Base-by-base conservation (phyloP, 2,113 vertebrate species). In the Xerus inauris region DNA sequence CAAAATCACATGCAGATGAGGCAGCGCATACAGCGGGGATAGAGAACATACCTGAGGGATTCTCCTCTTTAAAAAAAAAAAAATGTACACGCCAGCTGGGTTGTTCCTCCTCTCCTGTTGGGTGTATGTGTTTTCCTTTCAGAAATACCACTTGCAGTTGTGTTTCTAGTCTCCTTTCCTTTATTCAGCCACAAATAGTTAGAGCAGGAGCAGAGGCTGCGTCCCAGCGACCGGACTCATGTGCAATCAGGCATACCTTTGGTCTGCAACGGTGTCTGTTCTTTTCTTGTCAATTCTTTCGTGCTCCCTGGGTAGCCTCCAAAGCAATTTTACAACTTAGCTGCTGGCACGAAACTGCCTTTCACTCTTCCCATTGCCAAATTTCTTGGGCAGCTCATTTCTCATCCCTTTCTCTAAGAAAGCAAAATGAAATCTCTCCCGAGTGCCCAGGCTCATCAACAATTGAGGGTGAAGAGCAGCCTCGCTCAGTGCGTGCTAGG, bases 1-100 rank as follows among this genome's bases (percentile, higher is more conserved):
- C 91, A 94, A 95, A 87, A 94, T 89, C 16, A 3, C 72, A 97
- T 12, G 85, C 77, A 94, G 93, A 96, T 42, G 73, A 98, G 73
- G 75, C 77, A 91, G 65, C 76, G 45, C 94, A 84, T 12, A 80
- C n/a, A 80, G 12, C 80, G 89, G 87, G 79, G 92, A 45, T 72
- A 97, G 45, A 91, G 97, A 98, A 98, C 99, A 85, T 99, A 99
- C 99, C 99, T 99, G 98, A 95, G 97, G 97, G 95, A 97, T 97
- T 97, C 97, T 98, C 98, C 98, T 98, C 96, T 92, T 88, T 47
- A 47, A 51, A 51, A 97, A 98, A 96, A 97, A 95, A 98, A 98
- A 97, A 95, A 96, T 75, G 94, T 97, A 98, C 98, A 97, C 98
- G 97, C 97, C 98, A 98, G 95, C 96, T 96, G 97, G 96, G 96